phyloP scores from a whole-genome alignment of 2,113 vertebrate species.

The Stigmatopora nigra region DNA sequence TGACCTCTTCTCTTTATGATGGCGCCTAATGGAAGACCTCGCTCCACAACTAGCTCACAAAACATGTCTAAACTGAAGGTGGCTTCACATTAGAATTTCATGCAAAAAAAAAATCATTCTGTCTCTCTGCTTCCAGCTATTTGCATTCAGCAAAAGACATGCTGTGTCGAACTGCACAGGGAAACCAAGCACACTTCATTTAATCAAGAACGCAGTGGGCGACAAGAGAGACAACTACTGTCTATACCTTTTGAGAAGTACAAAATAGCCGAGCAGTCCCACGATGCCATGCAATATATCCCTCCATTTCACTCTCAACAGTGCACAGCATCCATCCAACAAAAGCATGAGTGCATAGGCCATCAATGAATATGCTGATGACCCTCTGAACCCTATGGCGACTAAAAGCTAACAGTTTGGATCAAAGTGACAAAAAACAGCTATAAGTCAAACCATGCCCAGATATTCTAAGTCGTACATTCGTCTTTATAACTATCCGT shows the following conservation, averaged over 20 bases:
- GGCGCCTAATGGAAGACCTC: constrained; percentile 18
- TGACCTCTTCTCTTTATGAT: constrained; percentile 19
- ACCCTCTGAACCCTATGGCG: constrained; percentile 47
- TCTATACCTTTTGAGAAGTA: constrained; percentile 47
- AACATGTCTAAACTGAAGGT: constrained; percentile 10
- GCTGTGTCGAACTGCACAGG: constrained; percentile 26
- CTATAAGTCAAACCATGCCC: not conserved
- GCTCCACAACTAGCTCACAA: constrained; percentile 4
- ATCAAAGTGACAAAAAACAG: constrained; percentile 20
- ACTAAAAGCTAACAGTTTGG: constrained; percentile 25
- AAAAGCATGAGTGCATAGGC: constrained; percentile 26
- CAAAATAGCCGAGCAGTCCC: constrained; percentile 51
- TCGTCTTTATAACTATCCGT: constrained; percentile 33
- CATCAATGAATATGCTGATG: constrained; percentile 40
- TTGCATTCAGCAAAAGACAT: constrained; percentile 14
- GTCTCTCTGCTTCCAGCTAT: constrained; percentile 23
- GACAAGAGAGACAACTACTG: constrained; percentile 34
- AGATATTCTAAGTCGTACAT: constrained; percentile 23
- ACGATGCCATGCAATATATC: constrained; percentile 36
- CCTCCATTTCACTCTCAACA: constrained; percentile 7
- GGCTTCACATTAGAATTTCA: constrained; percentile 12
- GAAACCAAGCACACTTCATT: constrained; percentile 45
- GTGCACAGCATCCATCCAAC: constrained; percentile 24
- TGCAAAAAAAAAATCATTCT: not conserved
- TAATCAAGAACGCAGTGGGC: constrained; percentile 53